Evolutionary conservation across 2,797 vertebrate genomes (phyloP), one percentile per base, ranked within the genome.

Genomic region (Crocidura indochinensis): DNA sequence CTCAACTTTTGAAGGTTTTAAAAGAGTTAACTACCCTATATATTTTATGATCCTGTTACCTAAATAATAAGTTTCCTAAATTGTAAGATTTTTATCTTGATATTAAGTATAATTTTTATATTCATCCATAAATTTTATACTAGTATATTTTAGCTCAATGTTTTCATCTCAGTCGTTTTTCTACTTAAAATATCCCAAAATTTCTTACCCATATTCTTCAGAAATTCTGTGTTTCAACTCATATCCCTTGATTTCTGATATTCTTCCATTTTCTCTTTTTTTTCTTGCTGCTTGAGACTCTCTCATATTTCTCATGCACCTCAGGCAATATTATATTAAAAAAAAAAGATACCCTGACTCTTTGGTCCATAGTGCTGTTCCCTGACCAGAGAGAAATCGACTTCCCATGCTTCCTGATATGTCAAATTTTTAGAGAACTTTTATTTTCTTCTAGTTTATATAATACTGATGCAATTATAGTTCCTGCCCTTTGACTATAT

Each of bases 101-200:
- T 72, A 75, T 65, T 75, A 88, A 90, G 82, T 67, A 47, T 2
- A 84, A 75, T 74, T 72, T 11, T 78, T 60, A 8, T 44, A 64
- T 75, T 90, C 91, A 47, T 49, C n/a, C 92, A 26, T 68, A 75
- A 78, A 88, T 86, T 86, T 77, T 27, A 24, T 51, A 3, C 0
- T 74, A 49, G 11, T n/a, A 10, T 53, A 68, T 75, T 94, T 88
- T 86, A 65, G n/a, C 11, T 75, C 20, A 73, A 17, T 80, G 15
- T 82, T 91, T 91, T 84, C 20, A 0, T 47, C 38, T 75, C 62
- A 72, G 22, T 15, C 14, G 26, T 81, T 72, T 83, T 69, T 17
- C 10, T 86, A 10, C 10, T 72, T 82, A 27, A 91, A 87, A 65
- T 78, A 38, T 8, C 26, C 14, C 56, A 60, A 60, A 71, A 69